Evolutionary conservation across 2,797 vertebrate genomes (phyloP).

Genomic region (Momotus momota): DNA sequence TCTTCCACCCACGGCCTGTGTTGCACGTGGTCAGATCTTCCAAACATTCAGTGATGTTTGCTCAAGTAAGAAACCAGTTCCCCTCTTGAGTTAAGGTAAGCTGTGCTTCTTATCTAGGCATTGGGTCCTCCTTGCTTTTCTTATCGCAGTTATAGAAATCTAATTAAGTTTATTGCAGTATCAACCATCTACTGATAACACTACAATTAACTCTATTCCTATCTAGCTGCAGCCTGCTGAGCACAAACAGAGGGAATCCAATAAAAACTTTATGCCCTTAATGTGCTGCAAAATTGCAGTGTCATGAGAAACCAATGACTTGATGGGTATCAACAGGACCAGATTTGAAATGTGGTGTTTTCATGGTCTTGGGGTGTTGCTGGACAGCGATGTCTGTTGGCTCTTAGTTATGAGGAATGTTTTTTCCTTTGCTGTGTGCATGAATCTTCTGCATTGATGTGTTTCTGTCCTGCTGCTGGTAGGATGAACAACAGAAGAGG

Average conservation of each 20-base stretch:
- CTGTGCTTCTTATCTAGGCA: neutral
- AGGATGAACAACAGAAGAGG: neutral
- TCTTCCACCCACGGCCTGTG: neutral
- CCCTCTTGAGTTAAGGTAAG: neutral
- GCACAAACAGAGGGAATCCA: neutral
- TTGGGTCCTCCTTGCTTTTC: neutral
- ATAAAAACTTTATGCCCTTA: neutral
- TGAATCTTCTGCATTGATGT: too few relatives aligned
- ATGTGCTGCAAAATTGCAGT: constrained; percentile 15
- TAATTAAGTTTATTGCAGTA: constrained; percentile 69
- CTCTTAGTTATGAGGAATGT: neutral
- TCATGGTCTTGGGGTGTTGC: neutral
- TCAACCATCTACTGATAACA: constrained; percentile 45
- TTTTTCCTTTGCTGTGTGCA: neutral
- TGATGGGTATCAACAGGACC: neutral
- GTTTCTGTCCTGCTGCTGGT: neutral
- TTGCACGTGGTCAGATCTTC: neutral
- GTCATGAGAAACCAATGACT: constrained; percentile 4
- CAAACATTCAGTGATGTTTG: neutral
- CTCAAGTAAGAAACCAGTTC: neutral
- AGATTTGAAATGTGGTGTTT: neutral
- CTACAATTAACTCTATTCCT: neutral
- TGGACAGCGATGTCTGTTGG: neutral
- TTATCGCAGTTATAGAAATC: constrained; percentile 36
- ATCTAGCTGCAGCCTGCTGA: constrained; percentile 21